Evolutionary conservation across 2,888 invertebrate genomes (phyloP).

Genomic region (Petrolisthes manimaculis): DNA sequence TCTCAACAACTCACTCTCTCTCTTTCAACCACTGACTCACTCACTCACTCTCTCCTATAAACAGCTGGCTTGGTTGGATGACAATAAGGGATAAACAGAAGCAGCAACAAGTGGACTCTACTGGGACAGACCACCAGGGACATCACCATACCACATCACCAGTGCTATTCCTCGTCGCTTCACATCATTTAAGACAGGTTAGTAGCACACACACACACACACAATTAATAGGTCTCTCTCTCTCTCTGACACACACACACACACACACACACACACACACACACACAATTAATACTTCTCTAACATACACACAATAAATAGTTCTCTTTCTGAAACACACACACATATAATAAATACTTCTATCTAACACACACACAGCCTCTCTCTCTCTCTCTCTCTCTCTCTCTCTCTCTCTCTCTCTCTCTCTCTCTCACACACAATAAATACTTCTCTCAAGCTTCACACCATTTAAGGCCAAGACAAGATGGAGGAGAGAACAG

Average conservation of each 20-base stretch:
- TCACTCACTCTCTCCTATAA: neutral
- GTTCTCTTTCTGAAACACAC: neutral
- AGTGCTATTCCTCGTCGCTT: constrained; percentile 64
- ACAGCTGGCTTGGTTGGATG: constrained; percentile 65
- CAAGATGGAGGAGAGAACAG: no score
- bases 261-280: constrained; percentile 25
- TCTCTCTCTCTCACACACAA: neutral
- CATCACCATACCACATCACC: constrained; percentile 60
- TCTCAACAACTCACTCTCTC: neutral
- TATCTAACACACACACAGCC: neutral
- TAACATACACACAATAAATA: neutral
- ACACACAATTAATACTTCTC: neutral
- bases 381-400: neutral
- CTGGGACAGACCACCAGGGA: constrained; percentile 39
- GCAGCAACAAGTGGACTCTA: constrained; percentile 13
- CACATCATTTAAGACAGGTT: constrained; percentile 59
- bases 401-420: neutral
- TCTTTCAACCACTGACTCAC: neutral
- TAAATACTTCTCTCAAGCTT: neutral
- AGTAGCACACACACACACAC: constrained; percentile 26
- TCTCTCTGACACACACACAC: neutral
- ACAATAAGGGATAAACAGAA: constrained; percentile 60
- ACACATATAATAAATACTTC: neutral
- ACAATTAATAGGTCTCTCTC: neutral
- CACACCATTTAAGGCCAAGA: no score